Evolutionary conservation across 2,113 vertebrate genomes (phyloP).

Genomic region (Zosterops hypoxanthus): DNA sequence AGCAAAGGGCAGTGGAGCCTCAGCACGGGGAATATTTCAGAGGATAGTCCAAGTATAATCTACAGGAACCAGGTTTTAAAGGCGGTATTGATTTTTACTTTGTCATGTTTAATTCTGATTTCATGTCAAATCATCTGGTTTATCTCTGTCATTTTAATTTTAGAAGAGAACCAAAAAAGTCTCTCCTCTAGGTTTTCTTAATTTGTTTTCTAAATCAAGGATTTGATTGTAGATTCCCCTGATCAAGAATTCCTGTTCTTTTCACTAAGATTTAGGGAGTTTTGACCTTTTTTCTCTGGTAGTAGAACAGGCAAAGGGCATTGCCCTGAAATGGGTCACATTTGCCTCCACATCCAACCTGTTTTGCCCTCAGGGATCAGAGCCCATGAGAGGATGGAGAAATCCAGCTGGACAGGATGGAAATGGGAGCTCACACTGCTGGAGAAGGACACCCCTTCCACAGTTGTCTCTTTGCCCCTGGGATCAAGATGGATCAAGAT

Average conservation of each 20-base stretch:
- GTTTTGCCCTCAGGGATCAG: constrained; percentile 16
- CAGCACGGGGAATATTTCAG: background rate
- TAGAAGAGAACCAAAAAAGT: background rate
- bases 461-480: background rate
- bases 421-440: constrained; percentile 68
- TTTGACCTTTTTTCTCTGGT: background rate
- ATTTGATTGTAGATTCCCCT: background rate
- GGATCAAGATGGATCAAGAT: background rate
- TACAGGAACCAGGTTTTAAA: background rate
- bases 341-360: background rate
- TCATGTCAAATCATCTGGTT: background rate
- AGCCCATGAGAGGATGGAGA: background rate
- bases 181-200: background rate
- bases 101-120: background rate
- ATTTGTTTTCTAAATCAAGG: background rate
- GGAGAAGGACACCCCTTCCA: constrained; percentile 26
- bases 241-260: background rate
- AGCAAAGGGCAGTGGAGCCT: background rate
- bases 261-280: background rate
- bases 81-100: background rate
- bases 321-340: background rate
- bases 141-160: background rate
- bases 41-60: background rate
- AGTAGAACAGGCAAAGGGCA: background rate
- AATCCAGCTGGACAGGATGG: constrained; percentile 16